Evolutionary conservation across 2,797 vertebrate species (phyloP), one percentile per base, ranked within the genome.

Genomic region (Decapterus maruadsi): DNA sequence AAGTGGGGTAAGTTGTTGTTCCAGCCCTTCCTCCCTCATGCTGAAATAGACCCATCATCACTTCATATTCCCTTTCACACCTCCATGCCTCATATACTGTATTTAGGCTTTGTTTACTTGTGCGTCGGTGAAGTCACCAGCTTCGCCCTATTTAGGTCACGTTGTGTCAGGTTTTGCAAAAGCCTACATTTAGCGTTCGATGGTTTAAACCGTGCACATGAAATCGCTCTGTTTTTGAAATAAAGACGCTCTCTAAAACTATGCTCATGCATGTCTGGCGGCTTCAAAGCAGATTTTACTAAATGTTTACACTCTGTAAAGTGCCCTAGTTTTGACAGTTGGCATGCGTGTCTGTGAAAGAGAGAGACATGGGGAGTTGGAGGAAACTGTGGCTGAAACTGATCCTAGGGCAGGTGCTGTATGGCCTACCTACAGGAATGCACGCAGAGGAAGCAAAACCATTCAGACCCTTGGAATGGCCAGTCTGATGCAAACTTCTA

Each of bases 1-100:
- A 99, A 99, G 91, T 99, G 98, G 98, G 98, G 98, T 99, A 93
- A 96, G 97, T 83, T 84, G 68, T 12, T 22, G 11, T 22, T 53
- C 50, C 20, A 11, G 26, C 62, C 36, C 53, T 60, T 57, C 31
- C 38, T 62, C 51, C 9, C 19, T 29, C 8, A 43, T 20, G 34
- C 50, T 38, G 20, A 89, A 80, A 80, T 81, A 82, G 12, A 72
- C 36, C 14, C 20, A 64, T 40, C 77, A 72, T 67, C 68, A 64
- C 38, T 22, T 57, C 29, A 36, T 2, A 6, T 0, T 0, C 17
- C 14, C 0, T 4, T 20, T 22, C 16, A 2, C 46, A 12, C 0
- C n/a, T 0, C 1, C 13, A 11, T 1, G 1, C 46, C 81, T 86
- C 64, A 77, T 78, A 85, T 26, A 1, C 1, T 26, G 3, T 46